Conservation (phyloP, 2,888 invertebrate genomes). For the Tenthredo scrophulariae region DNA sequence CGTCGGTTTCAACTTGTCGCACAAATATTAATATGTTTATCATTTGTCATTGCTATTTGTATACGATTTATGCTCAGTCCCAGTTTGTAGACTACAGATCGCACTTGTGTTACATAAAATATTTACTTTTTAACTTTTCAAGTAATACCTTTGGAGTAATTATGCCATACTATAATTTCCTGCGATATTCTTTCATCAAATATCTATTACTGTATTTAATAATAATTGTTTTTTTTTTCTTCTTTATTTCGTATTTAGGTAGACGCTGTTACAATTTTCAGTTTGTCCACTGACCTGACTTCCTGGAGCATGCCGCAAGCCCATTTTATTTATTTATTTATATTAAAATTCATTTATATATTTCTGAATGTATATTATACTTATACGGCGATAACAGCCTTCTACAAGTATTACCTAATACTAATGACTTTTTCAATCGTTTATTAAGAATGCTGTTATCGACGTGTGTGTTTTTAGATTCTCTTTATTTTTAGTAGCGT, state of each 20-base stretch:
- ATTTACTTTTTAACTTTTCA: slow-evolving; percentile 34
- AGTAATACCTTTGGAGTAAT: not conserved
- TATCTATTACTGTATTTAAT: slow-evolving; percentile 53
- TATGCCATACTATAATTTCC: slow-evolving; percentile 22
- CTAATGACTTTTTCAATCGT: slow-evolving; percentile 57
- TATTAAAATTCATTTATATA: slow-evolving; percentile 61
- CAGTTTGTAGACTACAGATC: slow-evolving; percentile 5
- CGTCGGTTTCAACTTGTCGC: not conserved
- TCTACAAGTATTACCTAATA: slow-evolving; percentile 63
- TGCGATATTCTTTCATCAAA: slow-evolving; percentile 2
- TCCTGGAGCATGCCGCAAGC: slow-evolving; percentile 73
- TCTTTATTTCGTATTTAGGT: slow-evolving; percentile 71
- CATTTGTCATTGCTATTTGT: not conserved
- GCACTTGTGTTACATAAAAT: not conserved
- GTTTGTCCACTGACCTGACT: slow-evolving; percentile 71
- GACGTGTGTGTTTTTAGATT: slow-evolving; percentile 41
- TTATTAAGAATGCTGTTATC: slow-evolving; percentile 48
- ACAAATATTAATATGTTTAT: not conserved
- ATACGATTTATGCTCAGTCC: not conserved
- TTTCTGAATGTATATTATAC: slow-evolving; percentile 61
- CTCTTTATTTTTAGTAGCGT: slow-evolving; percentile 53
- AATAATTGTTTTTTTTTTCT: slow-evolving; percentile 56
- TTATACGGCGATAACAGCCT: slow-evolving; percentile 54
- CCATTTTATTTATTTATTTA: slow-evolving; percentile 62
- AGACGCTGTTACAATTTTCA: slow-evolving; percentile 73